These are phyloP conservation scores for Lethenteron reissneri DNA, from an alignment of 2,113 vertebrate species.

Conservation along the genomic window DNA sequence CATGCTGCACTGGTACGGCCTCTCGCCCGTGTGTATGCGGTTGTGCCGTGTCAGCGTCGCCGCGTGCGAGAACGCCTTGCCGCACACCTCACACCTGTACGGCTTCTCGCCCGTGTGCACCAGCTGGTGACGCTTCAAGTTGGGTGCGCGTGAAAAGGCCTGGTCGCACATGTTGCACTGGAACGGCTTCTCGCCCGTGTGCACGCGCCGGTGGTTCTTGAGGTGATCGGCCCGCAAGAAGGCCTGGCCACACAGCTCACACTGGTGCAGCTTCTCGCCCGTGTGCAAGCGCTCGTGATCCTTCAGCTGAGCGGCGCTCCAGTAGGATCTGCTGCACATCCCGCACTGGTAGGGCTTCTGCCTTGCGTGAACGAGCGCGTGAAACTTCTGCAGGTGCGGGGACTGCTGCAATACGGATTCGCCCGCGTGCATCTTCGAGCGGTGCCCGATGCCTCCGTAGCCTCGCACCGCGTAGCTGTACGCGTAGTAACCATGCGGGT, in stretches of 20 bases:
- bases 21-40: constrained; percentile 4
- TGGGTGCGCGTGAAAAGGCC: constrained; percentile 13
- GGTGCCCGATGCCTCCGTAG: constrained; percentile 16
- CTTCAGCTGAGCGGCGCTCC: constrained; percentile 17
- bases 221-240: not conserved
- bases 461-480: constrained; percentile 19
- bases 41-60: not conserved
- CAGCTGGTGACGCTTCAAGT: constrained; percentile 14
- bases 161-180: constrained; percentile 13
- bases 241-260: not conserved
- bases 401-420: constrained; percentile 8
- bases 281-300: constrained; percentile 19
- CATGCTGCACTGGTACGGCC: constrained; percentile 4
- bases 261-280: constrained; percentile 9
- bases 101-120: constrained; percentile 16
- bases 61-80: constrained; percentile 10
- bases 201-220: not conserved
- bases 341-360: constrained; percentile 17
- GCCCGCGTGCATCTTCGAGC: constrained; percentile 18
- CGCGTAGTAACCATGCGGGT: constrained; percentile 15
- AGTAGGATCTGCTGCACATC: constrained; percentile 17
- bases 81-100: constrained; percentile 13
- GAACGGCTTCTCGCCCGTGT: constrained; percentile 14
- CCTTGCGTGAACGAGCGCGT: constrained; percentile 17
- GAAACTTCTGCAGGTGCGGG: constrained; percentile 23